Evolutionary conservation across 1,140 invertebrate species (phyloP), one percentile per base, ranked within the genome.

Genomic region (Drosophila malerkotliana): DNA sequence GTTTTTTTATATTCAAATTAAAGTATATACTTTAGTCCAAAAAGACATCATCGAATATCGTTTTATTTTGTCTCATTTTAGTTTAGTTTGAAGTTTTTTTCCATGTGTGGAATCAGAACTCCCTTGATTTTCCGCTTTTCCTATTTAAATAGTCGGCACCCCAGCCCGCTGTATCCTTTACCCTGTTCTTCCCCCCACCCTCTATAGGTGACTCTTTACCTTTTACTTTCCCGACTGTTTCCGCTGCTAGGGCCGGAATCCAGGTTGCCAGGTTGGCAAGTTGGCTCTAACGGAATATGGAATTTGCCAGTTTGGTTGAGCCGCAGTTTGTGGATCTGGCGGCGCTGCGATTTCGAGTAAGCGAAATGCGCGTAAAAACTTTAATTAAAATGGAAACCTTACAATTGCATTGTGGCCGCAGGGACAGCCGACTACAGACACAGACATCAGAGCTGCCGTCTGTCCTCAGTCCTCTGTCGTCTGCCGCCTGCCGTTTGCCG

Each of bases 301-400:
- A 88, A 82, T 87, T 87, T 72, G 41, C 45, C 47, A 24, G 34
- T 32, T 68, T 37, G 48, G 32, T 69, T 53, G 66, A 34, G n/a
- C 45, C 4, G 34, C 58, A 71, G 68, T 85, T 80, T 85, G 81
- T 44, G 59, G 63, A n/a, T 9, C 58, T 63, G 34, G 28, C 59
- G 14, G 48, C 63, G 60, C 67, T 73, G 73, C 68, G 81, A 71
- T 87, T 85, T 71, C 66, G 69, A 67, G 74, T 68, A 72, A 87
- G 55, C 66, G 58, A 85, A 64, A 87, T 87, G 67, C 71, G 71
- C 78, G 79, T 76, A 82, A 76, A 88, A 87, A 87, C 82, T 87
- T 82, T 87, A 87, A 87, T 87, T 88, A 87, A 85, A 87, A 87
- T 82, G 83, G 83, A 87, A 87, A 69, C 82, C 82, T 66, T 87